Evolutionary conservation across 2,113 vertebrate species (phyloP).

Genomic region (Panthera tigris): DNA sequence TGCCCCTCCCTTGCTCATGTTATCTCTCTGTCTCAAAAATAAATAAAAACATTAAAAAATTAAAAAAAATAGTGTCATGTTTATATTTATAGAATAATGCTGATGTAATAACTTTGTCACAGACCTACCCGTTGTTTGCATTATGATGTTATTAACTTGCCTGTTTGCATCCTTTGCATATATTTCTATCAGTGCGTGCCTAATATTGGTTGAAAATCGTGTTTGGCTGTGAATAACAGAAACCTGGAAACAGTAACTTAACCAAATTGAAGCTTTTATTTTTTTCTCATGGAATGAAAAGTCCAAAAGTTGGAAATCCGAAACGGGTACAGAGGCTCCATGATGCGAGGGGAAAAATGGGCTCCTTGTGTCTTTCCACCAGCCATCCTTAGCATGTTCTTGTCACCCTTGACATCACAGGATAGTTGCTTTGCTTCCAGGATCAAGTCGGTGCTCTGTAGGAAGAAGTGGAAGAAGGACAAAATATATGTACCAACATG

Average conservation of each 20-base stretch:
- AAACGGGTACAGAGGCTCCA: neutral
- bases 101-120: neutral
- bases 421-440: neutral
- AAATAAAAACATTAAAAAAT: too few species aligned
- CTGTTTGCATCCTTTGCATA: neutral
- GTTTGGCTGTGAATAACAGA: neutral
- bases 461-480: neutral
- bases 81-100: neutral
- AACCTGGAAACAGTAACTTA: neutral
- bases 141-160: neutral
- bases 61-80: neutral
- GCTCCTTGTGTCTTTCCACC: neutral
- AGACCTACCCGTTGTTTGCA: neutral
- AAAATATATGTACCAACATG: fast-evolving
- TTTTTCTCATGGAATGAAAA: neutral
- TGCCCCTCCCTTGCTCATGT: too few species aligned
- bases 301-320: neutral
- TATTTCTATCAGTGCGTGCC: neutral
- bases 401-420: neutral
- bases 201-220: neutral
- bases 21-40: too few species aligned
- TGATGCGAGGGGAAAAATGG: neutral
- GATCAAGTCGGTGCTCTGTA: neutral
- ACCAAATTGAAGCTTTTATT: neutral
- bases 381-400: neutral